phyloP scores from a whole-genome alignment of 92 coral and sea anemone genomes.

The Epizoanthus rinbou region DNA sequence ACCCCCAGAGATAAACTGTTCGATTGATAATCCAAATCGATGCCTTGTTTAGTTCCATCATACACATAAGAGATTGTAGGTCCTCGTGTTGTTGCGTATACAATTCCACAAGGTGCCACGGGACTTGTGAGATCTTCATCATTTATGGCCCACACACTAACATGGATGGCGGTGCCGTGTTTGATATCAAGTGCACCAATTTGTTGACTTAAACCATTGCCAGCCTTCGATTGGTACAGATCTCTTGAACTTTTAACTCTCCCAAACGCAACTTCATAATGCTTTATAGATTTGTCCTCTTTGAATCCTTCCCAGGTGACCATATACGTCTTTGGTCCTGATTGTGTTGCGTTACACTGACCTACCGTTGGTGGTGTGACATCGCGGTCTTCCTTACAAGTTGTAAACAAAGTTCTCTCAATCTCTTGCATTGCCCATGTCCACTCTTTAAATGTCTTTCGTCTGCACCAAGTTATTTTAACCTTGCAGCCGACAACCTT shows the following conservation, averaged over 20 bases:
- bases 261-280: slow-evolving; percentile 81
- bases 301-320: slow-evolving; percentile 93
- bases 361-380: slow-evolving; percentile 86
- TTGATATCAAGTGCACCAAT: slow-evolving; percentile 70
- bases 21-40: slow-evolving; percentile 79
- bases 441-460: slow-evolving; percentile 86
- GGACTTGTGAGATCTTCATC: slow-evolving; percentile 80
- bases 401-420: slow-evolving; percentile 74
- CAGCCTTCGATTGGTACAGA: slow-evolving; percentile 76
- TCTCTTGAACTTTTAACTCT: slow-evolving; percentile 88
- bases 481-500: slow-evolving; percentile 63
- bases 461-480: slow-evolving; percentile 75
- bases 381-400: slow-evolving; percentile 74
- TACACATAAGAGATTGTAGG: slow-evolving; percentile 76
- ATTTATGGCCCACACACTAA: slow-evolving; percentile 82
- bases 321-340: slow-evolving; percentile 76
- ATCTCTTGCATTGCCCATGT: slow-evolving; percentile 89
- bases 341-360: slow-evolving; percentile 80
- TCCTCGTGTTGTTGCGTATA: slow-evolving; percentile 71
- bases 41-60: slow-evolving; percentile 69
- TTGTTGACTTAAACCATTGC: slow-evolving; percentile 60
- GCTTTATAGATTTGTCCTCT: slow-evolving; percentile 78
- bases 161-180: slow-evolving; percentile 80
- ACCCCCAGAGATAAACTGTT: slow-evolving; percentile 71
- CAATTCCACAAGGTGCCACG: slow-evolving; percentile 71